Evolutionary conservation across 2,797 vertebrate genomes (phyloP).

Genomic region (Platalea minor): DNA sequence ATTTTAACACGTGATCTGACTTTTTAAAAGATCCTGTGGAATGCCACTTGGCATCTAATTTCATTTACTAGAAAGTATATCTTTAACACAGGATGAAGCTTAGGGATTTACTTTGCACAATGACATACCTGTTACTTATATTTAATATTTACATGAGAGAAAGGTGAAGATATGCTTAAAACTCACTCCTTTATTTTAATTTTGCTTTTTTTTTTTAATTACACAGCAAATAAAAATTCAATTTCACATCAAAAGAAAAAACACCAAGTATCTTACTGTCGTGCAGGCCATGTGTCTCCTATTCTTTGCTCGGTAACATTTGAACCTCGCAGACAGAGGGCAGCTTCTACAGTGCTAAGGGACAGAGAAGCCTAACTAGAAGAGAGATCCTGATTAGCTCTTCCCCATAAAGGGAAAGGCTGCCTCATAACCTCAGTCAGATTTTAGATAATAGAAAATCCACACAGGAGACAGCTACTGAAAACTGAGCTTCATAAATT

Average conservation of each 20-base stretch:
- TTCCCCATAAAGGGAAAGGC: not conserved
- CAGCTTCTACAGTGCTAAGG: not conserved
- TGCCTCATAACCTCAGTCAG: not conserved
- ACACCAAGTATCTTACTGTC: not conserved
- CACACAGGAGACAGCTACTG: not conserved
- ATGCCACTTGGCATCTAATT: not conserved
- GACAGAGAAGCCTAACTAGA: not conserved
- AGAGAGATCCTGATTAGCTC: not conserved
- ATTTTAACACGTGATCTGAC: not conserved
- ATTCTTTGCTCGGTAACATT: not conserved
- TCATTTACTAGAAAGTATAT: not conserved
- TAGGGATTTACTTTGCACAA: not conserved
- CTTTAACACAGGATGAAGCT: not conserved
- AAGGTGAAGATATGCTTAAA: not conserved
- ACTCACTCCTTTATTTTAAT: not conserved
- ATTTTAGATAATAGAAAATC: constrained; percentile 35
- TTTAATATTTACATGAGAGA: not conserved
- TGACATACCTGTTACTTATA: not conserved
- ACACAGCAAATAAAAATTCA: not conserved
- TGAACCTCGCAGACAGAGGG: not conserved
- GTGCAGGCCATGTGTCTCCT: not conserved
- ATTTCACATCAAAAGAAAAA: not conserved
- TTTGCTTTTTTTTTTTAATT: not conserved
- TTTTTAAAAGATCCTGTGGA: not conserved
- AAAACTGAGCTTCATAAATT: constrained; percentile 42